These are phyloP conservation scores for Halictus rubicundus DNA, from an alignment of 1,140 invertebrate species.

Conservation along the genomic window DNA sequence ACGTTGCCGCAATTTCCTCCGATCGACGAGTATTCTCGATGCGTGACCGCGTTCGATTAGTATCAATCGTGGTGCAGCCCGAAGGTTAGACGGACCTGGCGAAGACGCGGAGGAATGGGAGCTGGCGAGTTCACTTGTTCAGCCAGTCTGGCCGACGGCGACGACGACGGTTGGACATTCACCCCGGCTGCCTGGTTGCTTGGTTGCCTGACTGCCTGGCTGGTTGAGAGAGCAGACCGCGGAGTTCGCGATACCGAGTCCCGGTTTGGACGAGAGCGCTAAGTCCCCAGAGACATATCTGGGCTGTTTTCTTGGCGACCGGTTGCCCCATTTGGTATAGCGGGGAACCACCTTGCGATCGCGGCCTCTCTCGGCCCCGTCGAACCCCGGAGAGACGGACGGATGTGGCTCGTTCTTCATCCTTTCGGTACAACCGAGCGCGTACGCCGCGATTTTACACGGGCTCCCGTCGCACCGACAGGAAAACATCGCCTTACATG, in stretches of 20 bases:
- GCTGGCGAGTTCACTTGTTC: slow-evolving; percentile 74
- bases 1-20: no score
- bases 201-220: slow-evolving; percentile 22
- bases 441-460: slow-evolving; percentile 50
- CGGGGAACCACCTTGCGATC: slow-evolving; percentile 51
- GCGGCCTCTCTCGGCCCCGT: slow-evolving; percentile 11
- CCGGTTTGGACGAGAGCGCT: slow-evolving; percentile 66
- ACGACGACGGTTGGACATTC: slow-evolving; percentile 72
- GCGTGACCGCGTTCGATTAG: not conserved
- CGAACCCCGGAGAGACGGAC: slow-evolving; percentile 56
- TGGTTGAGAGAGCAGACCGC: no score
- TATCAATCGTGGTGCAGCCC: not conserved
- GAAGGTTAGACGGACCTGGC: slow-evolving; percentile 7
- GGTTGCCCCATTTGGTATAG: slow-evolving; percentile 74
- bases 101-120: slow-evolving; percentile 56
- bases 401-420: slow-evolving; percentile 69
- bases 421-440: slow-evolving; percentile 32
- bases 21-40: not conserved
- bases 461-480: slow-evolving; percentile 16
- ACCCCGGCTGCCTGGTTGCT: slow-evolving; percentile 57
- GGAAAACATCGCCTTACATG: slow-evolving; percentile 57
- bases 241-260: slow-evolving; percentile 60
- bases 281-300: slow-evolving; percentile 76
- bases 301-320: slow-evolving; percentile 70
- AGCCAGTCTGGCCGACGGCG: slow-evolving; percentile 63